A percentile compares a stretch with the other conserved stretches of the same genome.
These are phyloP conservation scores for Nipponia nippon DNA, from an alignment of 2,113 vertebrate genomes.

Conservation along the genomic window DNA sequence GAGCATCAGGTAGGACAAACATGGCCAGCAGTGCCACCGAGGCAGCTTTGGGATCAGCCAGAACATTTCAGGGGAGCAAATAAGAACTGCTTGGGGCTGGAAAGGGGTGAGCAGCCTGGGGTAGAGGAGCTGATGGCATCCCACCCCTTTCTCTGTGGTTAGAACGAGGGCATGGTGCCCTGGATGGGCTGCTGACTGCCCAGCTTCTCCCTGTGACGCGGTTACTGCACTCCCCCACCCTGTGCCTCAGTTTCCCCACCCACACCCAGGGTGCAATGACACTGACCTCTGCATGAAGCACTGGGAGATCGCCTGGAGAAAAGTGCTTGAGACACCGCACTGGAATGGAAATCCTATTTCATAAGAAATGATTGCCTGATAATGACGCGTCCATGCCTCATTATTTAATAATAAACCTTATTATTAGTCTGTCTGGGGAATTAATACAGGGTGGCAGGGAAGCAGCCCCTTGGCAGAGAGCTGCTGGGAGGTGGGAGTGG, in stretches of 20 bases:
- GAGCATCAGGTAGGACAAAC: background rate
- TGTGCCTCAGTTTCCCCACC: background rate
- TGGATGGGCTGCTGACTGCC: background rate
- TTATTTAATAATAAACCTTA: background rate
- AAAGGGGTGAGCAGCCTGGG: background rate
- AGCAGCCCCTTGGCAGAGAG: background rate
- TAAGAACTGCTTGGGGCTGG: background rate
- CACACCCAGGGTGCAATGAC: background rate
- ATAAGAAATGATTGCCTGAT: background rate
- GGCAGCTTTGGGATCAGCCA: background rate
- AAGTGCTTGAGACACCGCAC: background rate
- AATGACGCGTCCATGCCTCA: background rate
- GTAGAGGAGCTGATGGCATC: background rate
- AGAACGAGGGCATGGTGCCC: background rate
- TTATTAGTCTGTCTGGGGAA: background rate
- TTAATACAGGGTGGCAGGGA: background rate
- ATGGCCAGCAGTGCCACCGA: accelerated
- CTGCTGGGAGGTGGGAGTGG: background rate
- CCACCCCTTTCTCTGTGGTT: background rate
- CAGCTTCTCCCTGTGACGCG: accelerated
- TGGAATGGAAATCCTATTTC: slow-evolving; percentile 21
- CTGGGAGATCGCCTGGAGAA: background rate
- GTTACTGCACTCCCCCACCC: background rate
- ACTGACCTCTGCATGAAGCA: background rate
- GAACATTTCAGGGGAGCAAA: background rate